Conservation (phyloP, 1,140 invertebrate genomes). For the Drosophila bocqueti region DNA sequence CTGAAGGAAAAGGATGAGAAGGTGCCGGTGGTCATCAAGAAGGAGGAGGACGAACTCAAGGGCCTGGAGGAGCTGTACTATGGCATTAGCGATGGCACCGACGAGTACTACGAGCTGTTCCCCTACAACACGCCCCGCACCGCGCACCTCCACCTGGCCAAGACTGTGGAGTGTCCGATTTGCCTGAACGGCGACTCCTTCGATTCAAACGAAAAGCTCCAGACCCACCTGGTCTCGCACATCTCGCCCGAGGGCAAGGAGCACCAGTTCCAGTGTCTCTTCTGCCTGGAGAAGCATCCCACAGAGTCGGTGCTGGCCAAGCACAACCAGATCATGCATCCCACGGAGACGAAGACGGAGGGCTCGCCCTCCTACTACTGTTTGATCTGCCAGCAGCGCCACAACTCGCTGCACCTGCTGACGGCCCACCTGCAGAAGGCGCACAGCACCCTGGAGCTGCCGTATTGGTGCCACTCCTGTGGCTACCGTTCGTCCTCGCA, state of each 20-base stretch:
- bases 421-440: conserved; percentile 91
- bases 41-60: conserved; percentile 78
- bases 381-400: conserved; percentile 88
- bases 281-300: conserved; percentile 86
- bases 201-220: conserved; percentile 88
- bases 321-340: conserved; percentile 87
- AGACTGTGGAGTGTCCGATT: conserved; percentile 86
- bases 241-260: conserved; percentile 85
- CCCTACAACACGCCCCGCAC: conserved; percentile 65
- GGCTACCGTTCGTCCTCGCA: conserved; percentile 91
- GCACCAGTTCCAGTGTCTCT: conserved; percentile 86
- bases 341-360: conserved; percentile 87
- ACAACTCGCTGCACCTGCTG: conserved; percentile 87
- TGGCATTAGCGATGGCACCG: conserved; percentile 73
- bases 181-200: conserved; percentile 86
- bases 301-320: conserved; percentile 85
- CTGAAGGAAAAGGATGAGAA: conserved; percentile 59
- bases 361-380: conserved; percentile 87
- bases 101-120: conserved; percentile 72
- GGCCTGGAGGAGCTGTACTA: conserved; percentile 82
- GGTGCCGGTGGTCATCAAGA: conserved; percentile 61
- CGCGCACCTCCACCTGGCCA: conserved; percentile 46
- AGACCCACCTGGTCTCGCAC: conserved; percentile 90
- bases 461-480: conserved; percentile 91
- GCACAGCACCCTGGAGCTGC: conserved; percentile 91